Evolutionary conservation across 2,888 invertebrate genomes (phyloP).

Genomic region (Furcula furcula): DNA sequence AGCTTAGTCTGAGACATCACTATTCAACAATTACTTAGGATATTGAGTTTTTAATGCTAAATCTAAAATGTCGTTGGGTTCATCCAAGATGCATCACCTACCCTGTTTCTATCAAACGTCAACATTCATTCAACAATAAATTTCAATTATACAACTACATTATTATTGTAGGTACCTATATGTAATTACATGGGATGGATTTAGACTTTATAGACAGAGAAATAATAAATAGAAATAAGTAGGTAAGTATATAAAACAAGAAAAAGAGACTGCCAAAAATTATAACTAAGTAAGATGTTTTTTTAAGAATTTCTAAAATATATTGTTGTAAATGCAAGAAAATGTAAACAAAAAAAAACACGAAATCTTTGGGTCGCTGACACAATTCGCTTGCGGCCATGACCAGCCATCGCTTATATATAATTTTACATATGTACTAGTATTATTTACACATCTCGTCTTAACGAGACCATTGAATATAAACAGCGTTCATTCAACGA

Average conservation of each 20-base stretch:
- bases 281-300: neutral
- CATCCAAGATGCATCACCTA: slow-evolving; percentile 62
- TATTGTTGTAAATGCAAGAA: slow-evolving; percentile 28
- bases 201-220: slow-evolving; percentile 39
- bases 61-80: slow-evolving; percentile 71
- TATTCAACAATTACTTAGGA: too few species aligned
- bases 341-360: slow-evolving; percentile 20
- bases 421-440: slow-evolving; percentile 12
- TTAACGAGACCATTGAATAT: slow-evolving; percentile 19
- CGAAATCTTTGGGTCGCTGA: slow-evolving; percentile 13
- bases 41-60: too few species aligned
- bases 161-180: slow-evolving; percentile 31
- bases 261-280: too few species aligned
- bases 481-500: slow-evolving; percentile 24
- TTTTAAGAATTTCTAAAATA: slow-evolving; percentile 16
- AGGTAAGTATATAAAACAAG: too few species aligned
- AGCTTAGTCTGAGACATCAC: neutral
- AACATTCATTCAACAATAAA: slow-evolving; percentile 49
- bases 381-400: slow-evolving; percentile 6
- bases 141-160: slow-evolving; percentile 29
- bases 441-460: slow-evolving; percentile 28
- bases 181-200: slow-evolving; percentile 49
- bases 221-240: slow-evolving; percentile 16
- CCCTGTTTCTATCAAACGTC: slow-evolving; percentile 62
- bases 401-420: slow-evolving; percentile 16